Evolutionary conservation across 2,113 vertebrate genomes (phyloP).

Genomic region (Laticauda laticaudata): DNA sequence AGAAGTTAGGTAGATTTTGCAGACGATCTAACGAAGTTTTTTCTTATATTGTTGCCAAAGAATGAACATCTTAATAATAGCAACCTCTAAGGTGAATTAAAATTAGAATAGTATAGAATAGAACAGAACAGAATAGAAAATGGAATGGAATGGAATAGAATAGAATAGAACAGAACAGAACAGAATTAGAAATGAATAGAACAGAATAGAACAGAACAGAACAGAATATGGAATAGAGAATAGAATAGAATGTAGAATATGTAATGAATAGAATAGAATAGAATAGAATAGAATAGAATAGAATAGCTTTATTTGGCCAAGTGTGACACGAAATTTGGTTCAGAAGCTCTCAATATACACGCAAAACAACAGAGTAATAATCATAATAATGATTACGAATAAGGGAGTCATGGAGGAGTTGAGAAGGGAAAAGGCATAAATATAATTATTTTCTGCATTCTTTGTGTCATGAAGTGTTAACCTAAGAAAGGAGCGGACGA

Average conservation of each 20-base stretch:
- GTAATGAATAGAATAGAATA: too few species aligned
- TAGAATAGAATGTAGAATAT: too few species aligned
- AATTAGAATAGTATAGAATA: not conserved
- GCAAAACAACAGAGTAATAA: not conserved
- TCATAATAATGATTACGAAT: not conserved
- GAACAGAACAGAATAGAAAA: too few species aligned
- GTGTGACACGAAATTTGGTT: not conserved
- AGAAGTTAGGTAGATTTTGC: not conserved
- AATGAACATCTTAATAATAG: not conserved
- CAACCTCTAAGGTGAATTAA: not conserved
- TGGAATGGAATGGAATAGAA: too few species aligned
- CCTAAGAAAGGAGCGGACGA: not conserved
- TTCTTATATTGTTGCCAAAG: not conserved
- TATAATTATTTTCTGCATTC: not conserved
- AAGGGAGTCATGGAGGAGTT: not conserved
- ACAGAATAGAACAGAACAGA: too few species aligned
- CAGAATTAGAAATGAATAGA: too few species aligned
- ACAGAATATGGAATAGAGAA: too few species aligned
- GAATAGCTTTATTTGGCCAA: too few species aligned
- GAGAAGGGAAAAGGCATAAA: not conserved
- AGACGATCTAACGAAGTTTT: not conserved
- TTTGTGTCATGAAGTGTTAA: not conserved
- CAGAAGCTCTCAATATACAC: not conserved
- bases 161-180: too few species aligned
- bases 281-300: too few species aligned